Conservation (phyloP, 2,888 invertebrate genomes). For the Holacanthella duospinosa region DNA sequence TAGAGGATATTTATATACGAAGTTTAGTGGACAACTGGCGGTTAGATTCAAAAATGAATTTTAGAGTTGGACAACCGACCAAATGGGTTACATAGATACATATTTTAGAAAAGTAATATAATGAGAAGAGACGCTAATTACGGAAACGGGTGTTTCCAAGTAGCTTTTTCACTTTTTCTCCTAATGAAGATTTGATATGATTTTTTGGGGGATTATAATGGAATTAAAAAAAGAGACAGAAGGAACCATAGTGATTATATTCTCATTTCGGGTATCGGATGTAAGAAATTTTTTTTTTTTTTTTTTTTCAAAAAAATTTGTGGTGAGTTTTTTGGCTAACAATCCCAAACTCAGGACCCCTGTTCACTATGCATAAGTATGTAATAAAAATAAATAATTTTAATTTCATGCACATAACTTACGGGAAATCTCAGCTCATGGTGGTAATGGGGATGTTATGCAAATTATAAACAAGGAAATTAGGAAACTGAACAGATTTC, state of each 20-base stretch:
- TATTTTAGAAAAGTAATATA: neutral
- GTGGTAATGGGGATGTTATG: constrained; percentile 8
- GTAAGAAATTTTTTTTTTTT: too few species aligned
- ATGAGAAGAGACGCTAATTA: constrained; percentile 1
- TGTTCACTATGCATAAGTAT: neutral
- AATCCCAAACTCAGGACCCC: neutral
- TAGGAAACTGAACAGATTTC: constrained; percentile 2
- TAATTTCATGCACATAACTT: constrained; percentile 10
- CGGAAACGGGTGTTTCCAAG: neutral
- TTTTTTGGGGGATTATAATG: neutral
- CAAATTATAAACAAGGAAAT: constrained; percentile 8
- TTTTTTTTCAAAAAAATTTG: too few species aligned
- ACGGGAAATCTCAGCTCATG: neutral
- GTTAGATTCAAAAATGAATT: too few species aligned
- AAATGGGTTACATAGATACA: too few species aligned
- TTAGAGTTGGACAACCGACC: too few species aligned
- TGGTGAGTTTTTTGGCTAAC: too few species aligned
- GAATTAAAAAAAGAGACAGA: neutral
- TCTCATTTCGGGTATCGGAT: neutral
- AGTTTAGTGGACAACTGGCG: too few species aligned
- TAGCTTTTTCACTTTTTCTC: neutral
- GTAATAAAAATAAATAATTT: constrained; percentile 6
- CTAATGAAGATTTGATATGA: neutral
- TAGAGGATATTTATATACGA: too few species aligned
- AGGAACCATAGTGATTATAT: neutral